Percentiles rank a stretch among this genome's conserved stretches.
These are phyloP conservation scores for Haliclystus octoradiatus DNA, from an alignment of 30 jellyfish, hydroid and myxozoan species.

Conservation along the genomic window DNA sequence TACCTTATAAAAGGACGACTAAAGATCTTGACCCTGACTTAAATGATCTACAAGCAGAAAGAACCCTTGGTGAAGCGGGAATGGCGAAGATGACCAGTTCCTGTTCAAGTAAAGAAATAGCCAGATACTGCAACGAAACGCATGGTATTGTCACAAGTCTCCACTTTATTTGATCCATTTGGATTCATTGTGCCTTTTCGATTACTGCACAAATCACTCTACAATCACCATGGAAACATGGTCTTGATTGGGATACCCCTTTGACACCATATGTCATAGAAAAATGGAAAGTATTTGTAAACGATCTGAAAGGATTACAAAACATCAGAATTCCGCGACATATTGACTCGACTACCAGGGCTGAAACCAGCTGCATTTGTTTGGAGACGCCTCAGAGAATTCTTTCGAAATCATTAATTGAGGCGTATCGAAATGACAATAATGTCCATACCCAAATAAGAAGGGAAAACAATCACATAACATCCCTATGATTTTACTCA, in stretches of 20 bases:
- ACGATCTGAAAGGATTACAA: conserved; percentile 19
- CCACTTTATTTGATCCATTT: conserved; percentile 47
- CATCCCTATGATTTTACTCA: not conserved
- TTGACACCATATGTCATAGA: conserved; percentile 4
- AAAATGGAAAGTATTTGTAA: conserved; percentile 14
- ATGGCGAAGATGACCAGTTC: too few species aligned
- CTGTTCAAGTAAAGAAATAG: too few species aligned
- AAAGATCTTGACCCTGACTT: too few species aligned
- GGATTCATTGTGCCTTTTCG: conserved; percentile 36
- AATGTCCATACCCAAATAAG: too few species aligned
- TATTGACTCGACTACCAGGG: conserved; percentile 11
- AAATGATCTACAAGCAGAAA: too few species aligned
- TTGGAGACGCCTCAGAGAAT: conserved; percentile 34
- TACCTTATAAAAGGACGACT: too few species aligned
- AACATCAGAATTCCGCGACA: conserved; percentile 21
- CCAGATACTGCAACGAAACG: too few species aligned
- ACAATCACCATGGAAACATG: conserved; percentile 32
- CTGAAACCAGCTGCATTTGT: conserved; percentile 18
- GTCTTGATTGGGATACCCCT: conserved; percentile 38
- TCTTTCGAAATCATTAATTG: too few species aligned
- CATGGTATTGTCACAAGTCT: too few species aligned
- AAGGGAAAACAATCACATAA: not conserved
- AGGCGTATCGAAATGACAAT: too few species aligned
- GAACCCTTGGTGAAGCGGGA: too few species aligned
- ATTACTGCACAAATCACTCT: conserved; percentile 1